A percentile compares a stretch with the other conserved stretches of the same genome.
phyloP scores from a whole-genome alignment of 2,888 invertebrate genomes.

The Pollenia griseotomentosa region DNA sequence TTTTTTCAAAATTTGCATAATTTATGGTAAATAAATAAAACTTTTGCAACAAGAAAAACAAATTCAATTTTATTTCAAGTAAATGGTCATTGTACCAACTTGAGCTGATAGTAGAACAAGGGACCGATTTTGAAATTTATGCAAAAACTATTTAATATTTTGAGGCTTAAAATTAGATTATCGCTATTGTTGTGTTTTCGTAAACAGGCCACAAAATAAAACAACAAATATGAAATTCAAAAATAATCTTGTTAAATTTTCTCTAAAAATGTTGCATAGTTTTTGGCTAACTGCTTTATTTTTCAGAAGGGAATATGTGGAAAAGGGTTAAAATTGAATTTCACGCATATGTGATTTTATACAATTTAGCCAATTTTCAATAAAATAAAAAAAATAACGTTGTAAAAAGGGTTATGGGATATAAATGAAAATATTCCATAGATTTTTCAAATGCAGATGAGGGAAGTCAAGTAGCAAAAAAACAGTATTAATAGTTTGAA shows the following conservation, averaged over 20 bases:
- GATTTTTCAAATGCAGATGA: constrained; percentile 34
- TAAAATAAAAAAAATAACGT: constrained; percentile 29
- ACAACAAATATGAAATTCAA: constrained; percentile 57
- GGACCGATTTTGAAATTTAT: constrained; percentile 30
- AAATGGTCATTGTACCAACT: constrained; percentile 62
- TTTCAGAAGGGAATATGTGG: not conserved
- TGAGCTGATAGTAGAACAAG: not conserved
- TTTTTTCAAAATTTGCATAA: constrained; percentile 81
- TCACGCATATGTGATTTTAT: constrained; percentile 83
- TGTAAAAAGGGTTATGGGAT: constrained; percentile 69
- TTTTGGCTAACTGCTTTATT: constrained; percentile 31
- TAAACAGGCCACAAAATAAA: constrained; percentile 58
- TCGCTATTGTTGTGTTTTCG: constrained; percentile 38
- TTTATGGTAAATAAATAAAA: constrained; percentile 76
- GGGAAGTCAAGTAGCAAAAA: not conserved
- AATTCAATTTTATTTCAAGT: constrained; percentile 54
- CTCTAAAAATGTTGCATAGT: constrained; percentile 60
- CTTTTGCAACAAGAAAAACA: constrained; percentile 73
- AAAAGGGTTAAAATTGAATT: constrained; percentile 81
- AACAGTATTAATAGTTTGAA: too few species aligned
- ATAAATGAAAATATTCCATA: constrained; percentile 60
- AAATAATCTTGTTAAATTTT: constrained; percentile 70
- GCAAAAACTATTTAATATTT: constrained; percentile 65
- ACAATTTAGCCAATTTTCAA: constrained; percentile 83
- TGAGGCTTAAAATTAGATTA: constrained; percentile 65